Conservation (phyloP, 2,888 invertebrate genomes). For the Erebia palarica region DNA sequence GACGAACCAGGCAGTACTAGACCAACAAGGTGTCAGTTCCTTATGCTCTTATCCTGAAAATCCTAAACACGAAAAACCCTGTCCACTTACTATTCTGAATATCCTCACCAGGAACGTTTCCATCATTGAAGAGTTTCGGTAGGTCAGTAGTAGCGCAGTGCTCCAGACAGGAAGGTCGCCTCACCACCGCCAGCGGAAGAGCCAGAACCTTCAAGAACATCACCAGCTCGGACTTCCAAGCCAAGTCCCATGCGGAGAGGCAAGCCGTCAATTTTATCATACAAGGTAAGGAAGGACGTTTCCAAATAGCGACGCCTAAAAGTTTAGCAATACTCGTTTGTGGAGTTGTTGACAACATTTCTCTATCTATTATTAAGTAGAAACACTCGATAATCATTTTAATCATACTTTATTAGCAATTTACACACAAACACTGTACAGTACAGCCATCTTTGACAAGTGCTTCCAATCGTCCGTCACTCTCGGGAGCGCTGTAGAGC, state of each 20-base stretch:
- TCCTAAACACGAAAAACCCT: neutral
- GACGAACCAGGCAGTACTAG: too few species aligned
- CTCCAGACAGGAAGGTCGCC: conserved; percentile 49
- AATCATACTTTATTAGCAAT: too few species aligned
- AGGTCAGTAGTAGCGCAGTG: conserved; percentile 55
- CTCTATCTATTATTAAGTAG: too few species aligned
- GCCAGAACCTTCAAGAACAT: conserved; percentile 52
- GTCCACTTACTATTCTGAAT: neutral
- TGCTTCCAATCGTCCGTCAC: too few species aligned
- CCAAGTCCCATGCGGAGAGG: conserved; percentile 61
- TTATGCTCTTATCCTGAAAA: neutral
- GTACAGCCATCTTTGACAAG: too few species aligned
- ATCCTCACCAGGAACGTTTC: conserved; percentile 62
- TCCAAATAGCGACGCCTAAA: too few species aligned
- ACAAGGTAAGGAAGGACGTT: conserved; percentile 59
- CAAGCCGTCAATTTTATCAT: conserved; percentile 77
- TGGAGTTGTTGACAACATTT: too few species aligned
- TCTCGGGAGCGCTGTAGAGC: too few species aligned
- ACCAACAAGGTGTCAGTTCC: too few species aligned
- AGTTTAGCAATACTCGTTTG: too few species aligned
- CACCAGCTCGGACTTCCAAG: conserved; percentile 48
- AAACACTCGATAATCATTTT: too few species aligned
- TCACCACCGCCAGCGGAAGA: conserved; percentile 62
- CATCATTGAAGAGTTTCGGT: conserved; percentile 65
- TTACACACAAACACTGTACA: too few species aligned